Evolutionary conservation across 2,797 vertebrate species (phyloP), one percentile per base, ranked within the genome.

Genomic region (Carapus acus): DNA sequence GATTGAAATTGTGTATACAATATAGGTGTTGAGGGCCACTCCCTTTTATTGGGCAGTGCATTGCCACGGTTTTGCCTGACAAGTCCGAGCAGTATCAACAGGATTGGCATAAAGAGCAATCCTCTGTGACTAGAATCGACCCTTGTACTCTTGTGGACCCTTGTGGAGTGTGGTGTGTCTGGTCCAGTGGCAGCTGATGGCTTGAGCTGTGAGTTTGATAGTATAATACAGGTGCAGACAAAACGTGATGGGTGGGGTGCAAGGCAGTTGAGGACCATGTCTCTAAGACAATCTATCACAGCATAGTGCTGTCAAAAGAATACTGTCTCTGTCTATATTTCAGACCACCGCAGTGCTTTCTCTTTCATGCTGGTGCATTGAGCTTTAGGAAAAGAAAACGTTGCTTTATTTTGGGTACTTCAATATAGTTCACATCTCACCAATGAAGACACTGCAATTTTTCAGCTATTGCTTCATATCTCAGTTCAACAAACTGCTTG

Each of bases 101-200:
- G 78, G 79, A 85, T 33, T 15, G 71, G 51, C 79, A 66, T 62
- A 58, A 70, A 77, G 76, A 73, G 78, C 77, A 77, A 85, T 81
- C 55, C 66, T 69, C 29, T 65, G 27, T 76, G 80, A 83, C 81
- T 81, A 34, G 50, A 31, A 49, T 46, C 8, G 51, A 76, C 76
- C 73, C 52, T n/a, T n/a, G n/a, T n/a, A n/a, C 40, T 21, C 37
- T 60, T 61, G 69, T 60, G 61, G 49, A 65, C 50, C 49, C 23
- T 60, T 78, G 81, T 84, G 74, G 74, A 57, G 73, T n/a, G n/a
- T n/a, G n/a, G n/a, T n/a, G n/a, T n/a, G 77, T 77, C 76, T 56
- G 42, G 49, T 69, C 67, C 59, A 65, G 53, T 54, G 60, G 74
- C 71, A 78, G 65, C 82, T 82, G 80, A 79, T 81, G 80, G 60